phyloP scores from a whole-genome alignment of 2,113 vertebrate genomes.

The Gallinago jamesoni region DNA sequence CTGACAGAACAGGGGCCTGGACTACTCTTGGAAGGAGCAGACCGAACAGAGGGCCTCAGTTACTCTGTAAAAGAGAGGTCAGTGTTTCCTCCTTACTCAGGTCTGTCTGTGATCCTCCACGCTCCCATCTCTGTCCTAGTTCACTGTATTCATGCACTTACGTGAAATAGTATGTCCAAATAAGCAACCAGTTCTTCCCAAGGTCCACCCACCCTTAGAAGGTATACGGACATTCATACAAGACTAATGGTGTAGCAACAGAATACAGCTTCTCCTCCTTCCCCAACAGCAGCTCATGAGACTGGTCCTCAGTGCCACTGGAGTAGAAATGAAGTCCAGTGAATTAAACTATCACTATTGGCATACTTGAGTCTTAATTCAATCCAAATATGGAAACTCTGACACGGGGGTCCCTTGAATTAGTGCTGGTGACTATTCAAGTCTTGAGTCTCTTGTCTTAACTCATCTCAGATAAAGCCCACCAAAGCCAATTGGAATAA shows the following conservation, averaged over 20 bases:
- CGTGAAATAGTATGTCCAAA: neutral
- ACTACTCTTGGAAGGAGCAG: neutral
- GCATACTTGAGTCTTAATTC: neutral
- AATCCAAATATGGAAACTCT: neutral
- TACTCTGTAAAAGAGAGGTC: neutral
- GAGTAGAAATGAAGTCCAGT: neutral
- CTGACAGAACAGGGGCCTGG: neutral
- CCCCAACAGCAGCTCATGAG: neutral
- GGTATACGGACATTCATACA: fast-evolving
- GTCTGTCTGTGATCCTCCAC: neutral
- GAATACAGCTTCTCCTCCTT: neutral
- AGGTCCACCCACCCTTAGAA: neutral
- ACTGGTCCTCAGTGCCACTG: neutral
- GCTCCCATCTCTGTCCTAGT: neutral
- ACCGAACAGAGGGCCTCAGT: neutral
- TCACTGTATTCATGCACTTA: neutral
- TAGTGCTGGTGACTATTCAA: neutral
- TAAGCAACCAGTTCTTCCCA: neutral
- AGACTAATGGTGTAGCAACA: neutral
- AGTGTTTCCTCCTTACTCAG: neutral
- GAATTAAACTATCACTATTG: neutral
- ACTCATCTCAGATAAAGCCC: neutral
- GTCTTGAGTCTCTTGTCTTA: neutral
- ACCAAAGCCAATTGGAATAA: neutral
- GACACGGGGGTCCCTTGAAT: neutral